Conservation (phyloP, 2,113 vertebrate genomes). For the Alouatta palliata region DNA sequence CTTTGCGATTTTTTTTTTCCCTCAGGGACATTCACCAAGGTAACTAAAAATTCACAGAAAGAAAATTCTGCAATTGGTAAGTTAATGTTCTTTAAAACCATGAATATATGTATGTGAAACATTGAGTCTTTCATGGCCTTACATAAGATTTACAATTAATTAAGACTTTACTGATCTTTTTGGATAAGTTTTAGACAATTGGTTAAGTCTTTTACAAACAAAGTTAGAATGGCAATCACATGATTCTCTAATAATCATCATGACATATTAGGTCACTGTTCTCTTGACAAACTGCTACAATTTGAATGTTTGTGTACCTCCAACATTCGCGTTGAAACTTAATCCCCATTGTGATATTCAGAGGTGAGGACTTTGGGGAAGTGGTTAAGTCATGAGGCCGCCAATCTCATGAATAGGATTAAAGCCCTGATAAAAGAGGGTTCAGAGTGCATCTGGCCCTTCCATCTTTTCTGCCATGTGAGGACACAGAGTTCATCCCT, state of each 20-base stretch:
- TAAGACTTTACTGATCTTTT: neutral
- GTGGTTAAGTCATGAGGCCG: neutral
- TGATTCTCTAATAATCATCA: neutral
- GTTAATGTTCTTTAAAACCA: neutral
- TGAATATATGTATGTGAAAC: conserved; percentile 10
- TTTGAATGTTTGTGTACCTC: neutral
- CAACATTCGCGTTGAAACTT: neutral
- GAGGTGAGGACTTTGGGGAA: neutral
- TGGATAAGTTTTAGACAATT: neutral
- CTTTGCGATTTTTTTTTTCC: conserved; percentile 22
- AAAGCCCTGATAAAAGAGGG: neutral
- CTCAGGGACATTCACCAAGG: neutral
- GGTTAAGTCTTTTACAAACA: neutral
- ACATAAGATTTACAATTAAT: conserved; percentile 29
- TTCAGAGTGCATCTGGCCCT: neutral
- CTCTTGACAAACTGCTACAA: neutral
- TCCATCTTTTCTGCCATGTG: neutral
- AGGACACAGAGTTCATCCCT: neutral
- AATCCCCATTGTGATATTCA: neutral
- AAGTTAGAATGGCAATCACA: neutral
- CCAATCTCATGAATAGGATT: neutral
- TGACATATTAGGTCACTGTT: neutral
- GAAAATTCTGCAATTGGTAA: neutral
- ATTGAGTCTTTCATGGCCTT: neutral
- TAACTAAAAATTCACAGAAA: neutral